phyloP scores from a whole-genome alignment of 1,140 invertebrate species.

The Araneus ventricosus region DNA sequence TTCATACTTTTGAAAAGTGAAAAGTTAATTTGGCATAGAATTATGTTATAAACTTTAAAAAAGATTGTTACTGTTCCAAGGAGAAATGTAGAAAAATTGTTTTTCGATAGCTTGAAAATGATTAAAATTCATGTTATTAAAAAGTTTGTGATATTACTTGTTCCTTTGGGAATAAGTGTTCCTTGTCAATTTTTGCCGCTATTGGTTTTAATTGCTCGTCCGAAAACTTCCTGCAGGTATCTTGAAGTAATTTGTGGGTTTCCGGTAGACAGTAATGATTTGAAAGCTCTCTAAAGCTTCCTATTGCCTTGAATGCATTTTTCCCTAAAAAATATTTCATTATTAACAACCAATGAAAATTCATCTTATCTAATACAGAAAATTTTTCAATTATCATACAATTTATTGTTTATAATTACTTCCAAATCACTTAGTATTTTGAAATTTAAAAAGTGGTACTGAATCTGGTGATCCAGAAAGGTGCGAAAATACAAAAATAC shows the following conservation, averaged over 20 bases:
- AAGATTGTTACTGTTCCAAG: not conserved
- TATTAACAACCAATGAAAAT: not conserved
- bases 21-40: not conserved
- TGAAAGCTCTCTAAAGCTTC: not conserved
- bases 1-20: not conserved
- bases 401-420: too few relatives aligned
- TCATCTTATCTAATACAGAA: too few relatives aligned
- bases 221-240: slow-evolving; percentile 94
- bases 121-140: not conserved
- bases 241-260: slow-evolving; percentile 94
- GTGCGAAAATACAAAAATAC: too few relatives aligned
- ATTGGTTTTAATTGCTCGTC: slow-evolving; percentile 93
- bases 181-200: slow-evolving; percentile 90
- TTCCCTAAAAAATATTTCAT: not conserved
- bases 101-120: not conserved
- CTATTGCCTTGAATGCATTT: not conserved
- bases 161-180: slow-evolving; percentile 90
- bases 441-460: too few relatives aligned
- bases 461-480: too few relatives aligned
- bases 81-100: not conserved
- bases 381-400: too few relatives aligned
- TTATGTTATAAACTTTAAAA: not conserved
- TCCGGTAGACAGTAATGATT: slow-evolving; percentile 84
- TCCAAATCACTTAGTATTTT: too few relatives aligned
- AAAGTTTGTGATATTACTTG: slow-evolving; percentile 81